A percentile compares a stretch with the other conserved stretches of the same genome.
Conservation (phyloP, 2,113 vertebrate genomes). For the Chloroceryle aenea region DNA sequence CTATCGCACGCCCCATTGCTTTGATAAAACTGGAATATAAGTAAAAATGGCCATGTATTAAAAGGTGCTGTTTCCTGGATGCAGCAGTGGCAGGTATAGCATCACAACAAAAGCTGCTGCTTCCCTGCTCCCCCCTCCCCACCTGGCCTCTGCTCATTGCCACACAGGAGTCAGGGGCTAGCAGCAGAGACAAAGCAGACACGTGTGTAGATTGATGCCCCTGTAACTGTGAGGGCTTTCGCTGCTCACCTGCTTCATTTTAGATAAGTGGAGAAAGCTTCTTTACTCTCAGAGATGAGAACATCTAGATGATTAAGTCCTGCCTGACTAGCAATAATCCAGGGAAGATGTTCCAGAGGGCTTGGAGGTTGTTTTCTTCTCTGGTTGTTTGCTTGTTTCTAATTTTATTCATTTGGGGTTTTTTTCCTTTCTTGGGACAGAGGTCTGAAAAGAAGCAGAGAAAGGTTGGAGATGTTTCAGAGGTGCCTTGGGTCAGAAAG, state of each 20-base stretch:
- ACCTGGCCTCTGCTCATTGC: neutral
- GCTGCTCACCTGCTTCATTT: slow-evolving; percentile 66
- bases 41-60: slow-evolving; percentile 42
- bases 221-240: slow-evolving; percentile 58
- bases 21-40: slow-evolving; percentile 62
- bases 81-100: neutral
- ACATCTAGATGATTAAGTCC: slow-evolving; percentile 48
- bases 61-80: neutral
- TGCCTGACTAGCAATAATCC: slow-evolving; percentile 37
- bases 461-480: slow-evolving; percentile 10
- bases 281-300: slow-evolving; percentile 53
- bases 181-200: neutral
- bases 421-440: neutral
- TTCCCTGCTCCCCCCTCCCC: neutral
- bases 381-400: neutral
- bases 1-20: slow-evolving; percentile 36
- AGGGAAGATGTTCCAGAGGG: slow-evolving; percentile 3
- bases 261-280: slow-evolving; percentile 63
- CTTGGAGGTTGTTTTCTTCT: slow-evolving; percentile 1
- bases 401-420: accelerated
- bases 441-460: neutral
- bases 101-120: neutral
- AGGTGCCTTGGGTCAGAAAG: neutral
- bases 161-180: neutral
- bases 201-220: slow-evolving; percentile 47